Evolutionary conservation across 2,888 invertebrate species (phyloP), one percentile per base, ranked within the genome.

Genomic region (Xestia sexstrigata): DNA sequence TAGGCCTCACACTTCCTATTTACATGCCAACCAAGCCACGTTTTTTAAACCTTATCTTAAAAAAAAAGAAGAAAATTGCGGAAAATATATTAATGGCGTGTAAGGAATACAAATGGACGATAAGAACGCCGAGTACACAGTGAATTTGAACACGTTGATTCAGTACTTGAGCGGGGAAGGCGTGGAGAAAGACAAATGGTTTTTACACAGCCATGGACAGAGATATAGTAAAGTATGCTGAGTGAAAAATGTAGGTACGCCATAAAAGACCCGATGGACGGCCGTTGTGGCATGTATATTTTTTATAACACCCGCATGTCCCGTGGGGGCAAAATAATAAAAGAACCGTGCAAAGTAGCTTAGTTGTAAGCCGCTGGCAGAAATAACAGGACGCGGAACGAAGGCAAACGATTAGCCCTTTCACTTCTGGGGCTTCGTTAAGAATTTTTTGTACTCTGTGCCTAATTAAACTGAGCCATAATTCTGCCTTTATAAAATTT

Each of bases 101-200:
- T 89, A 90, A 90, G 83, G 89, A 92, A 92, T 93, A 93, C 91
- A 91, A 93, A 93, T 92, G 87, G 88, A 86, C 86, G 90, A 91
- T 93, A 91, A 91, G 88, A 91, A 88, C 83, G 73, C 79, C 72
- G 80, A 88, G 88, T 90, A 89, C 90, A 91, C 89, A 90, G 89
- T 90, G 90, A 90, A 92, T 92, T 92, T 90, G 87, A 90, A 89
- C 90, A 91, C 89, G 91, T 91, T 92, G 91, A 92, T 91, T 90
- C 89, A 90, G 88, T 90, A 89, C 90, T 91, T 90, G 85, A 86
- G 86, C 85, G 83, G 86, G 78, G 70, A 79, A 86, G 78, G 79
- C 81, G 87, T 80, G 88, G 87, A 89, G 85, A 89, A 90, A 93
- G 92, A 94, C 87, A 92, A 93, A 94, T 93, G 89, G 89, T 88